Evolutionary conservation across 2,797 vertebrate species (phyloP), one percentile per base, ranked within the genome.

Genomic region (Euthynnus affinis): DNA sequence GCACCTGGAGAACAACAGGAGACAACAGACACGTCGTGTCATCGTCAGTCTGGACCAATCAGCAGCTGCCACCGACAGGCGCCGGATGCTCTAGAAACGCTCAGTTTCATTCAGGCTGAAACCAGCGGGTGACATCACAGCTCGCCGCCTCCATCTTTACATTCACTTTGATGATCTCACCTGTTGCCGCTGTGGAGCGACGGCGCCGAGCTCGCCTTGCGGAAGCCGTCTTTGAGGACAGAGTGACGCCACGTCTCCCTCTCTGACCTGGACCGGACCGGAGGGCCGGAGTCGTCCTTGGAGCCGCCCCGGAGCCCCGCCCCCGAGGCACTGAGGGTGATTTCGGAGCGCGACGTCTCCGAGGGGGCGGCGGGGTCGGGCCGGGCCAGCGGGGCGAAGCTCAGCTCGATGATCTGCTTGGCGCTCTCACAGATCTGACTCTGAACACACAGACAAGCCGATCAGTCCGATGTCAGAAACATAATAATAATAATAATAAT

Each of bases 341-440:
- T 52, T 18, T 93, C 91, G 0, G 91, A 92, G 20, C 84, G 85
- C 0, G 87, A 87, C 1, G 77, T 86, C 71, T 92, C 91, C 0
- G 84, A 70, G 12, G 52, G 8, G 4, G 52, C 71, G 0, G 78
- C 65, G 0, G 83, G 60, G 59, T 90, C 87, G 0, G 89, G 58
- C 13, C 79, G 94, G 75, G 95, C 93, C 88, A 98, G 91, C 5
- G 97, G 96, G 71, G 96, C 96, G 42, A 98, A 97, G 51, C 96
- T 96, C 74, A 97, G 94, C 89, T 97, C 93, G 0, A 93, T 91
- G 0, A 97, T 97, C 84, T 97, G 95, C 76, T 96, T 96, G 69
- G 96, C 95, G 1, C 96, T 97, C 68, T 96, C 95, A 51, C 93
- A 96, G 87, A 96, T 96, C 87, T 96, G 96, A 77, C 95, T 95